Evolutionary conservation across 2,113 vertebrate species (phyloP), one percentile per base, ranked within the genome.

Genomic region (Illadopsis cleaveri): DNA sequence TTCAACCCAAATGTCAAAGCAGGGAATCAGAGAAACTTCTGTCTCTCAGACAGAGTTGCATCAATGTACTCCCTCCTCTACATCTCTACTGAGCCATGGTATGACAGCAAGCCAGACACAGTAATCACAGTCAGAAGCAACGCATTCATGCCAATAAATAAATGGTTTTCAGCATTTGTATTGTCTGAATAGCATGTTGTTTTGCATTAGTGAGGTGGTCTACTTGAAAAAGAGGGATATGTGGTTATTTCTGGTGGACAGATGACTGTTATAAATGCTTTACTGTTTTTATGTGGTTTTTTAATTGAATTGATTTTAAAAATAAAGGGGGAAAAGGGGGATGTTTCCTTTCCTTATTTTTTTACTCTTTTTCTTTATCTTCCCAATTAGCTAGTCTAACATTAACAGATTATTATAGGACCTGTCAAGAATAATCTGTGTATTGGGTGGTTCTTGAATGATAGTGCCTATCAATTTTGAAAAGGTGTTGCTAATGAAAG

Each of bases 401-500:
- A 94, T 95, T 88, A 96, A 85, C 25, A 94, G 40, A 86, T 95
- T 93, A 95, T 94, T 96, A 81, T 60, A 40, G n/a, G 23, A n/a
- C 21, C 47, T 20, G 3, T 73, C 65, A 94, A 75, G 91, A 88
- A 28, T 84, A 89, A 64, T 58, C 37, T 91, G 7, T 73, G 24
- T 62, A 23, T 35, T 69, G 56, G 11, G 18, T 92, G 86, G 23
- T 57, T 91, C 66, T 79, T 90, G 82, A 94, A 73, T 60, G 40
- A 84, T 58, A 42, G 48, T 85, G 28, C 25, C 66, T 93, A 57
- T 70, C 76, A 78, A 18, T 94, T 96, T 66, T 83, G 77, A 76
- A 90, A 95, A 93, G 56, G 44, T 90, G 51, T 71, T 91, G 86
- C 77, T 97, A 97, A 98, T 94, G 57, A 93, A 82, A 90, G 30